Percentiles rank a stretch among this genome's conserved stretches.
Evolutionary conservation across 2,113 vertebrate species (phyloP).

Genomic region (Chamaea fasciata): DNA sequence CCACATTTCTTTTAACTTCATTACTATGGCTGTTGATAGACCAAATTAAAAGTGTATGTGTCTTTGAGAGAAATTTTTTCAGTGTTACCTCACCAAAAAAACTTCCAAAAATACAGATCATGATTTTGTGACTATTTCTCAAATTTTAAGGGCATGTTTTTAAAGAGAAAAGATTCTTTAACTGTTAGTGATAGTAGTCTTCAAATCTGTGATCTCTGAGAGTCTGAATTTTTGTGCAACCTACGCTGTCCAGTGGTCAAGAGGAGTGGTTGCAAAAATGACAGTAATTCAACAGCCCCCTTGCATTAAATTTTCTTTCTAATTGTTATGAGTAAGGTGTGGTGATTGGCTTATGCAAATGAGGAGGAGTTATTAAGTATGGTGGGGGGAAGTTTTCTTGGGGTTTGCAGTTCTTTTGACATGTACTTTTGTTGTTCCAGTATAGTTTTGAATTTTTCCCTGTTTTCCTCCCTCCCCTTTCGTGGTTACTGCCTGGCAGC

Average conservation of each 20-base stretch:
- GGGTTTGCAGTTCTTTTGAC: not conserved
- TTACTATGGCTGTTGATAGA: not conserved
- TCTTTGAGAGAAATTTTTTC: not conserved
- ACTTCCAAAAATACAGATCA: not conserved
- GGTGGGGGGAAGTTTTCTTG: not conserved
- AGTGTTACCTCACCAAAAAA: not conserved
- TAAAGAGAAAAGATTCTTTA: not conserved
- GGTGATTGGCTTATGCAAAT: not conserved
- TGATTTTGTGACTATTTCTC: not conserved
- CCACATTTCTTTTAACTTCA: not conserved
- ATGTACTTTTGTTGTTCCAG: not conserved
- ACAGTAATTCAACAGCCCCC: not conserved
- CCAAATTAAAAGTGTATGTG: not conserved
- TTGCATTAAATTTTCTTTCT: not conserved
- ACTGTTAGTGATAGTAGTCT: not conserved
- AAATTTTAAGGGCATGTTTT: not conserved
- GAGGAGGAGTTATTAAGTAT: not conserved
- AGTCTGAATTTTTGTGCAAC: not conserved
- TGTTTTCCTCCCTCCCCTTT: not conserved
- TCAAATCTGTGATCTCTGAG: not conserved
- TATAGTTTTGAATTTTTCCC: not conserved
- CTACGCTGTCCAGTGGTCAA: not conserved
- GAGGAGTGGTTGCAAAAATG: not conserved
- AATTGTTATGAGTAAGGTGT: not conserved
- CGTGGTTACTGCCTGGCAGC: not conserved